A percentile compares a stretch with the other conserved stretches of the same genome.
phyloP scores from a whole-genome alignment of 2,113 vertebrate species.

The Varanus komodoensis region DNA sequence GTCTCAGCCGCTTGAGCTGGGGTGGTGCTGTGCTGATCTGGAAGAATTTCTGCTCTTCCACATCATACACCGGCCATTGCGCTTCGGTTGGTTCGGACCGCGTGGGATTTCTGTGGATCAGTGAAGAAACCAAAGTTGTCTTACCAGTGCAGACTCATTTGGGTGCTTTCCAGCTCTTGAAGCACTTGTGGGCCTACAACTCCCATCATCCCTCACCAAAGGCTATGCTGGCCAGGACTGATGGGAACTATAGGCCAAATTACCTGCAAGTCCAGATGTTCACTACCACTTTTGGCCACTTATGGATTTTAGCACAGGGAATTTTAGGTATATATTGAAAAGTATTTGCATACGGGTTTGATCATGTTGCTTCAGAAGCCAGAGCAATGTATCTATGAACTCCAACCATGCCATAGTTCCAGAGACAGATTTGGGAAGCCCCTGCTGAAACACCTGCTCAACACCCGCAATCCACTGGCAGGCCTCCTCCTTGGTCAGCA shows the following conservation, averaged over 20 bases:
- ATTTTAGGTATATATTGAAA: not conserved
- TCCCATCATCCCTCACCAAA: too few species aligned
- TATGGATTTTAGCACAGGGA: not conserved
- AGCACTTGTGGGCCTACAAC: not conserved
- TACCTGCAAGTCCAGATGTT: too few species aligned
- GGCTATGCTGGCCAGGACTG: too few species aligned
- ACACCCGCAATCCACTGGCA: too few species aligned
- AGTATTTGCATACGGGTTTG: not conserved
- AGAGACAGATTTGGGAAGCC: too few species aligned
- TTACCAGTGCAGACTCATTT: not conserved
- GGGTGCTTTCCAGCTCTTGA: not conserved
- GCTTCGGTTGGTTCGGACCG: not conserved
- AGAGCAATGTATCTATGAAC: not conserved
- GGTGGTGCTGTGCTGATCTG: not conserved
- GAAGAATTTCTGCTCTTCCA: slow-evolving; percentile 1
- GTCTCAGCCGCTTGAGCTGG: not conserved
- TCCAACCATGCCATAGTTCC: too few species aligned
- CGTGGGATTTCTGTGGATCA: not conserved
- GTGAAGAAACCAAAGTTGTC: not conserved
- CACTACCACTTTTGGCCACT: not conserved
- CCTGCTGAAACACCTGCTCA: too few species aligned
- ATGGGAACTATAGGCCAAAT: too few species aligned
- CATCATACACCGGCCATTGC: slow-evolving; percentile 9
- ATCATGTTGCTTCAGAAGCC: not conserved
- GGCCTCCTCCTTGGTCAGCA: too few species aligned